A percentile compares a stretch with the other conserved stretches of the same genome.
Conservation (phyloP, 1,140 invertebrate species). For the Pseudomyrmex flavicornis region DNA sequence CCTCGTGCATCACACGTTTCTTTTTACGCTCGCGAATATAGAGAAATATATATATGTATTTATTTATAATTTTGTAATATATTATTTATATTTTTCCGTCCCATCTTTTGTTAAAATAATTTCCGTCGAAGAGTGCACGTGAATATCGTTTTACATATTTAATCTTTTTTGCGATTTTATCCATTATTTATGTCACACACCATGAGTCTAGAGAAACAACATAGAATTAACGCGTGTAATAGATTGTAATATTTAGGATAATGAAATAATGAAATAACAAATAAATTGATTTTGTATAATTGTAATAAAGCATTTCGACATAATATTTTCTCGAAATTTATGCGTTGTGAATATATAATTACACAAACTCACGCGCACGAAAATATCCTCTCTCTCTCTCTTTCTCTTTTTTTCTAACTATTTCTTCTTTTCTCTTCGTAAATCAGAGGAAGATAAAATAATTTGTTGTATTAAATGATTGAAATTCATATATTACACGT, state of each 20-base stretch:
- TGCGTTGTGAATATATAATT: not conserved
- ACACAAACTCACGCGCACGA: not conserved
- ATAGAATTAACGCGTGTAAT: not conserved
- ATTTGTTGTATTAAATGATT: slow-evolving; percentile 7
- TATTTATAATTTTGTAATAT: slow-evolving; percentile 7
- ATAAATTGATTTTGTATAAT: slow-evolving; percentile 9
- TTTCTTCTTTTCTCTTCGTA: too few relatives aligned
- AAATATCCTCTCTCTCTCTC: too few relatives aligned
- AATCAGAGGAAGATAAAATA: not conserved
- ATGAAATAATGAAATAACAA: slow-evolving; percentile 15
- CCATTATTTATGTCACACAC: not conserved
- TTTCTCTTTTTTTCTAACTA: too few relatives aligned
- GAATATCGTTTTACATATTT: not conserved
- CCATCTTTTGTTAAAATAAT: not conserved
- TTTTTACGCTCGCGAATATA: too few relatives aligned
- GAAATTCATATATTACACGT: not conserved
- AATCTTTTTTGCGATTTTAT: not conserved
- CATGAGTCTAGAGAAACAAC: not conserved
- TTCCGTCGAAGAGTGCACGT: not conserved
- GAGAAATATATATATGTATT: not conserved
- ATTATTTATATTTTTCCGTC: not conserved
- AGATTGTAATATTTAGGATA: slow-evolving; percentile 1
- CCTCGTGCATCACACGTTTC: too few relatives aligned
- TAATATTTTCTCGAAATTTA: not conserved
- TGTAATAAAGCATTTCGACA: not conserved